These are phyloP conservation scores for Heliconius congener DNA, from an alignment of 1,140 invertebrate species.

Conservation along the genomic window DNA sequence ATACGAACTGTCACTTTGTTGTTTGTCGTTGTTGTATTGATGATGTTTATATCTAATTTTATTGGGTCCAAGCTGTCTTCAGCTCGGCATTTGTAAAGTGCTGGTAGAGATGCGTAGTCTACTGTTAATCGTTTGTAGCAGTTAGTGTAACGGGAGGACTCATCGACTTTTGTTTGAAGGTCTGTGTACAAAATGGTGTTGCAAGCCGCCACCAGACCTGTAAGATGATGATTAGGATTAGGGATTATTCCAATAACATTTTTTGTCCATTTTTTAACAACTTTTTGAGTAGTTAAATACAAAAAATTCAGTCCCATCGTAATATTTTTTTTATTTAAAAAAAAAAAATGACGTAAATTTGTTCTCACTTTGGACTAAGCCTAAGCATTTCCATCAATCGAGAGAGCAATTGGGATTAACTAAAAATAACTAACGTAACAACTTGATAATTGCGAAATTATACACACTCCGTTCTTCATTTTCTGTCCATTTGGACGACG, in stretches of 20 bases:
- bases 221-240: constrained; percentile 36
- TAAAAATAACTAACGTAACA: not conserved
- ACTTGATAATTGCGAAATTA: not conserved
- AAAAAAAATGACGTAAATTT: not conserved
- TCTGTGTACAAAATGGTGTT: constrained; percentile 82
- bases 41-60: constrained; percentile 59
- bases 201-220: constrained; percentile 75
- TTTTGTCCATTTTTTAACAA: no score
- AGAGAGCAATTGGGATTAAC: not conserved
- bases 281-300: no score
- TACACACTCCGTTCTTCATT: not conserved
- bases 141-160: constrained; percentile 51
- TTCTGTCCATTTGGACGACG: no score
- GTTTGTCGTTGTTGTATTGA: constrained; percentile 44
- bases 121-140: constrained; percentile 60
- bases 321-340: no score
- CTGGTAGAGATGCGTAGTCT: constrained; percentile 55
- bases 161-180: constrained; percentile 75
- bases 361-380: not conserved
- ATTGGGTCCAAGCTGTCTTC: constrained; percentile 56
- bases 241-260: no score
- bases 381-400: not conserved
- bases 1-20: constrained; percentile 60
- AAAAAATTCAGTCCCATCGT: no score
- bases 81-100: constrained; percentile 61